These are phyloP conservation scores for Cryptoprocta ferox DNA, from an alignment of 2,797 vertebrate genomes.

Conservation along the genomic window DNA sequence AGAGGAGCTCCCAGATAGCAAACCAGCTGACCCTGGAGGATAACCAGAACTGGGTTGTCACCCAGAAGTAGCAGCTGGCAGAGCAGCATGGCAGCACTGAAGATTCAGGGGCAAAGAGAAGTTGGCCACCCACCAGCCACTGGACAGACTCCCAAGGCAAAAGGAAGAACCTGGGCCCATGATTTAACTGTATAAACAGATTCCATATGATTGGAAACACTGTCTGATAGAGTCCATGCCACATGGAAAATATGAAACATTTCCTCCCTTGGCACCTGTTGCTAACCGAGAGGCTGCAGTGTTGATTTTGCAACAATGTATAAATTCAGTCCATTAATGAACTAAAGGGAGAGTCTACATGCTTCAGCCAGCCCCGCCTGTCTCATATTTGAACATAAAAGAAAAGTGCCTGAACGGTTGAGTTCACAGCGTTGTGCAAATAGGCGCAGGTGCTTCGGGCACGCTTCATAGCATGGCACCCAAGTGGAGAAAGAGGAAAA, in stretches of 20 bases:
- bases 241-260: constrained; percentile 59
- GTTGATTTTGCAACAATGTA: not conserved
- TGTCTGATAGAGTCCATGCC: not conserved
- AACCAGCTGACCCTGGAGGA: not conserved
- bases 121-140: rapidly evolving
- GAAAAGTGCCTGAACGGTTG: not conserved
- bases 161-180: not conserved
- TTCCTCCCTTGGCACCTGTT: constrained; percentile 69
- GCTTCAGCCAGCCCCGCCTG: not conserved
- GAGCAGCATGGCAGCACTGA: not conserved
- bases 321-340: constrained; percentile 48
- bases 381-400: constrained; percentile 56
- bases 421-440: not conserved
- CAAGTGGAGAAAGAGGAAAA: constrained; percentile 5
- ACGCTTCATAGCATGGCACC: not conserved
- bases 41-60: not conserved
- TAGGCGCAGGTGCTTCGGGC: constrained; percentile 52
- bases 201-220: not conserved
- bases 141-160: not conserved
- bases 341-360: not conserved
- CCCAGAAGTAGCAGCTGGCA: not conserved
- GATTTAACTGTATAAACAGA: not conserved
- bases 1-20: not conserved
- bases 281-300: constrained; percentile 6
- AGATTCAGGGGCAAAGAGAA: not conserved